These are phyloP conservation scores for Zosterops lateralis DNA, from an alignment of 2,113 vertebrate species.

Conservation along the genomic window DNA sequence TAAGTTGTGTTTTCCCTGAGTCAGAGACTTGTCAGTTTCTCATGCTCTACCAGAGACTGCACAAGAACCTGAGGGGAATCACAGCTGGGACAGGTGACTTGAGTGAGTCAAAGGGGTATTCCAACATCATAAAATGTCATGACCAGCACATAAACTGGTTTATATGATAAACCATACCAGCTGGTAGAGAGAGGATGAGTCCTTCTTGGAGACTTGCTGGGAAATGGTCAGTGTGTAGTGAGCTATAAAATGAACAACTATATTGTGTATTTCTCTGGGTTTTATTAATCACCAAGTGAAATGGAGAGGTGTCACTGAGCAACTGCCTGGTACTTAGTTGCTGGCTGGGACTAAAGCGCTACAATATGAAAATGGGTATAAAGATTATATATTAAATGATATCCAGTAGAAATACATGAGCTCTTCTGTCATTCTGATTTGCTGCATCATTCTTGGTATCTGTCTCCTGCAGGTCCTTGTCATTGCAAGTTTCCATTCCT, in stretches of 20 bases:
- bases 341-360: background rate
- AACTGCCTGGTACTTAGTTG: background rate
- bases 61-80: background rate
- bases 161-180: background rate
- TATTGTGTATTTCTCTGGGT: background rate
- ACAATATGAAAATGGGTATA: background rate
- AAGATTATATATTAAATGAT: background rate
- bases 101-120: background rate
- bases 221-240: background rate
- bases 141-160: background rate
- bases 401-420: background rate
- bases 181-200: background rate
- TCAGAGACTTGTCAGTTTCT: too few relatives aligned
- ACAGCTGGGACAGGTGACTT: background rate
- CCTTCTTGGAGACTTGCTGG: rapidly evolving
- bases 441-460: background rate
- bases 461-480: background rate
- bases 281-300: background rate
- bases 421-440: background rate
- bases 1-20: background rate
- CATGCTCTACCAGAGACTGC: background rate
- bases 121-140: background rate
- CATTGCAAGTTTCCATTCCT: background rate
- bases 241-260: background rate
- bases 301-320: background rate